Conservation (phyloP, 1,140 invertebrate species). For the Cyrtorhinus lividipennis region DNA sequence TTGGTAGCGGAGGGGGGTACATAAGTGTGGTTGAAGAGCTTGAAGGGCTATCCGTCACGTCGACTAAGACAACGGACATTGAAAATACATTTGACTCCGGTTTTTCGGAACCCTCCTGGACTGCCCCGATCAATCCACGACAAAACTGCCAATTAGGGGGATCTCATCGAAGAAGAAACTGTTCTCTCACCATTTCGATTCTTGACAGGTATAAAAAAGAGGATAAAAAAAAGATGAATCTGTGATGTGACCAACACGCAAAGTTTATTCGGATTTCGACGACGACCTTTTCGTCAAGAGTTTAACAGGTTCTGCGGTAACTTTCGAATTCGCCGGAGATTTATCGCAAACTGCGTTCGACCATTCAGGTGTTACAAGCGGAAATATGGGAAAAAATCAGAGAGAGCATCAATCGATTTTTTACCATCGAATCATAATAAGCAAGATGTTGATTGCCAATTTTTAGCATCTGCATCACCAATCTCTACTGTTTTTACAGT, state of each 20-base stretch:
- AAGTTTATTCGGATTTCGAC: not conserved
- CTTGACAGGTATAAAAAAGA: not conserved
- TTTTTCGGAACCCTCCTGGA: not conserved
- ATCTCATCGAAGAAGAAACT: not conserved
- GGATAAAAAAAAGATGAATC: not conserved
- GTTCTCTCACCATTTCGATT: not conserved
- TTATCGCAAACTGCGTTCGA: no score
- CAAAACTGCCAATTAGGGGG: constrained; percentile 7
- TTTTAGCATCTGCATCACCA: no score
- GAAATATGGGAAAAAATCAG: no score
- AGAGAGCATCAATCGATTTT: no score
- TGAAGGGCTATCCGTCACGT: not conserved
- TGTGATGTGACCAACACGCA: not conserved
- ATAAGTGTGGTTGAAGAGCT: not conserved
- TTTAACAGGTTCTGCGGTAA: no score
- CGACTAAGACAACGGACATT: not conserved
- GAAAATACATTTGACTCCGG: constrained; percentile 6
- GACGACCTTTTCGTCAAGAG: no score
- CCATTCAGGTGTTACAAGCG: no score
- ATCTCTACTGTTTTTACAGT: no score
- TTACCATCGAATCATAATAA: no score
- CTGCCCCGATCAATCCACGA: constrained; percentile 4
- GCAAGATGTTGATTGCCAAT: no score
- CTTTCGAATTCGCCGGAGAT: no score
- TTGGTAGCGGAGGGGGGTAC: not conserved